Percentiles rank a stretch among this genome's conserved stretches.
Evolutionary conservation across 2,888 invertebrate species (phyloP).

Genomic region (Apodemia duryi): DNA sequence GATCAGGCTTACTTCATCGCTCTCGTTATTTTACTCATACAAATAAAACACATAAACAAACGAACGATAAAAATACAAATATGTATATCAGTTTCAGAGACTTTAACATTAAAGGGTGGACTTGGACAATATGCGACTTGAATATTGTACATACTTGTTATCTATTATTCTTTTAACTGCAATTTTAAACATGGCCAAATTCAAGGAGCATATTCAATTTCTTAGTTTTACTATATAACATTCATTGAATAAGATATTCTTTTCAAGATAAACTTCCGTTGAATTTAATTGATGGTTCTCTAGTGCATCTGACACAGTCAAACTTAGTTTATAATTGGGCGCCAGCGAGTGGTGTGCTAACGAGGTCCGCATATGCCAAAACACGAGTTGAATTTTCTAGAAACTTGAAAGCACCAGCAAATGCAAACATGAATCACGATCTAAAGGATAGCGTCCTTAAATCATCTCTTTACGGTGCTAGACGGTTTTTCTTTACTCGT

Average conservation of each 20-base stretch:
- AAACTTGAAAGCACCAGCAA: constrained; percentile 34
- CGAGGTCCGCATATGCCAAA: constrained; percentile 63
- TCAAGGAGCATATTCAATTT: no score
- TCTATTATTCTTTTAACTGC: no score
- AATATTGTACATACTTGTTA: no score
- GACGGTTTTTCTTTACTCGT: constrained; percentile 14
- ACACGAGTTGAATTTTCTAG: constrained; percentile 47
- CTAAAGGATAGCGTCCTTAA: constrained; percentile 29
- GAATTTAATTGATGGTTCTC: constrained; percentile 55
- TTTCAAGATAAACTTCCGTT: constrained; percentile 39
- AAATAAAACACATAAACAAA: no score
- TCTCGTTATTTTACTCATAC: no score
- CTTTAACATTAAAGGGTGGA: no score
- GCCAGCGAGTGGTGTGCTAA: constrained; percentile 56
- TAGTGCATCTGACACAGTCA: constrained; percentile 41
- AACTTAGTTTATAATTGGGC: constrained; percentile 64
- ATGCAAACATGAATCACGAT: constrained; percentile 30
- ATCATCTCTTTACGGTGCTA: constrained; percentile 21
- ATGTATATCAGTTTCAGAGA: no score
- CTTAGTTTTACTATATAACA: not conserved
- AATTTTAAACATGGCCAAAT: no score
- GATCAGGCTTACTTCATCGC: no score
- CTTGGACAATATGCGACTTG: no score
- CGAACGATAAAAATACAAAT: no score
- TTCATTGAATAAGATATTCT: not conserved